phyloP scores from a whole-genome alignment of 2,888 invertebrate genomes.

The Homarus gammarus region DNA sequence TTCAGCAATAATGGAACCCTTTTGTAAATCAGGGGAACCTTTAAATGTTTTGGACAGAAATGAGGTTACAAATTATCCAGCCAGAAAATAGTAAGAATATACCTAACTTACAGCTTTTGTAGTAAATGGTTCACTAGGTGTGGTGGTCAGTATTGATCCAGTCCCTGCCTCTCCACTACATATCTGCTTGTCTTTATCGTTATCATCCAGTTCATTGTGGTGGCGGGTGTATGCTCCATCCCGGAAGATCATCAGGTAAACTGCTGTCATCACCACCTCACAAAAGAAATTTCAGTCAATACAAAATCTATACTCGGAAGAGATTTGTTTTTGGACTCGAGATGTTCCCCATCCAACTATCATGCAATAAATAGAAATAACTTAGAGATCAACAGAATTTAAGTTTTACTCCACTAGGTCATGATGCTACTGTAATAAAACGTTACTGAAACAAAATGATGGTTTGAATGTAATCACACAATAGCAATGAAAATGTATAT shows the following conservation, averaged over 20 bases:
- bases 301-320: neutral
- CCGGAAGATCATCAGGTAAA: conserved; percentile 26
- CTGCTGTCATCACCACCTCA: conserved; percentile 41
- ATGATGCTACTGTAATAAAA: too few species aligned
- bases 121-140: conserved; percentile 55
- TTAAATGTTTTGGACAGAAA: neutral
- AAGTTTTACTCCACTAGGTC: too few species aligned
- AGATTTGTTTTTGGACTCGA: neutral
- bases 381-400: neutral
- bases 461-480: too few species aligned
- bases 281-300: neutral
- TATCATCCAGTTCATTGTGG: neutral
- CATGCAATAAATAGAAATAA: neutral
- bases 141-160: conserved; percentile 36
- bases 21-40: too few species aligned
- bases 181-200: neutral
- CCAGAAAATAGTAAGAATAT: neutral
- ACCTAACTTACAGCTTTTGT: conserved; percentile 60
- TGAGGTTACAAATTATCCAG: neutral
- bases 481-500: too few species aligned
- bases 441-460: too few species aligned
- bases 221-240: neutral
- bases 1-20: neutral
- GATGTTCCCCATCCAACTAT: neutral
- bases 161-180: neutral